Evolutionary conservation across 2,113 vertebrate species (phyloP).

Genomic region (Eclectus roratus): DNA sequence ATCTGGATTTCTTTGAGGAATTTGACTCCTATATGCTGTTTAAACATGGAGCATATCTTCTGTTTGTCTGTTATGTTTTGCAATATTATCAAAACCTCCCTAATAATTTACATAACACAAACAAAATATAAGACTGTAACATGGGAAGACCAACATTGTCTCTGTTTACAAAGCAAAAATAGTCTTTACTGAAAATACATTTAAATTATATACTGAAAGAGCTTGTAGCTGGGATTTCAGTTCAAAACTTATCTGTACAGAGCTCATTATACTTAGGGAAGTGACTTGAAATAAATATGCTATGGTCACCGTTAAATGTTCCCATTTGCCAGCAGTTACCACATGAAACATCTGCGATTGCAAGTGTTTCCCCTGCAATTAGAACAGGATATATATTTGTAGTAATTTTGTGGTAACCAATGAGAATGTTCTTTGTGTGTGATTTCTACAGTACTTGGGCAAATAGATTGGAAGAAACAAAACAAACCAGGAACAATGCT

Average conservation of each 20-base stretch:
- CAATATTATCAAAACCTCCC: neutral
- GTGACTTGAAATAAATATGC: conserved; percentile 18
- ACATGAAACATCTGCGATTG: conserved; percentile 37
- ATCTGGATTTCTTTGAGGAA: neutral
- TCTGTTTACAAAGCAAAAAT: neutral
- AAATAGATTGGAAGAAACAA: neutral
- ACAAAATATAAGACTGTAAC: neutral
- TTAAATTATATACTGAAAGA: conserved; percentile 14
- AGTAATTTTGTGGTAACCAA: neutral
- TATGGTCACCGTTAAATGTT: neutral
- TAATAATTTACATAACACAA: neutral
- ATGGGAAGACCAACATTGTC: neutral
- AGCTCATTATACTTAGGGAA: conserved; percentile 29
- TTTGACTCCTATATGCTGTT: neutral
- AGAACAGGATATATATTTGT: neutral
- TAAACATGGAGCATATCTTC: neutral
- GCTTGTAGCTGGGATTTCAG: neutral
- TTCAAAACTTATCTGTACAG: conserved; percentile 23
- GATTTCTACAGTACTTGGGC: neutral
- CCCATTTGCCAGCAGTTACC: neutral
- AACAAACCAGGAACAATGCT: neutral
- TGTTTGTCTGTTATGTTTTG: neutral
- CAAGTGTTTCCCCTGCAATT: conserved; percentile 5
- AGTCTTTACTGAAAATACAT: conserved; percentile 40
- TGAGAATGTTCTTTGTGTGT: neutral